phyloP scores from a whole-genome alignment of 92 coral and sea anemone genomes.

The Diadumene lineata region DNA sequence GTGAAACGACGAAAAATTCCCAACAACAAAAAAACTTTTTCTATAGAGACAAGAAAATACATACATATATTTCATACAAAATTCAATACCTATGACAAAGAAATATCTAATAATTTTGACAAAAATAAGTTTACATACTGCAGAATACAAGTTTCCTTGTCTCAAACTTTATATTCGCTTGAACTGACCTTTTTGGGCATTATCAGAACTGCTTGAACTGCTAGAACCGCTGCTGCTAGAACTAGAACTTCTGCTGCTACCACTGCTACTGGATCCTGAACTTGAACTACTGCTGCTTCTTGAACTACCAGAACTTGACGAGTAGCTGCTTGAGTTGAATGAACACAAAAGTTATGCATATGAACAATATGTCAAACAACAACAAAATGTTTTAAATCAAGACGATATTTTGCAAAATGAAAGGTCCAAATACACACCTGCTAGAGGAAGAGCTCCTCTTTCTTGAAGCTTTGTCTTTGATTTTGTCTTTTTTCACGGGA shows the following conservation, averaged over 20 bases:
- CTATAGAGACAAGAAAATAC: too few species aligned
- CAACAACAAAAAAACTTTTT: too few species aligned
- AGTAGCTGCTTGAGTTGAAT: slow-evolving; percentile 46
- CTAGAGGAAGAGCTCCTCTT: slow-evolving; percentile 66
- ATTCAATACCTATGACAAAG: too few species aligned
- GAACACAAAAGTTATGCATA: neutral
- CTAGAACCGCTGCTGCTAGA: slow-evolving; percentile 61
- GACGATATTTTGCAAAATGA: too few species aligned
- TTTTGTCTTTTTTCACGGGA: slow-evolving; percentile 74
- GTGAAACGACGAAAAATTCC: too few species aligned
- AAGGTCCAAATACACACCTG: slow-evolving; percentile 59
- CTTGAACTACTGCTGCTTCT: slow-evolving; percentile 83
- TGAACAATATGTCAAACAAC: neutral
- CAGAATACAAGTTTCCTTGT: too few species aligned
- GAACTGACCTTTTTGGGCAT: slow-evolving; percentile 31
- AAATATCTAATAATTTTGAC: too few species aligned
- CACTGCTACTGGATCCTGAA: slow-evolving; percentile 82
- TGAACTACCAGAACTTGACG: slow-evolving; percentile 90
- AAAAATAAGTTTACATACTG: too few species aligned
- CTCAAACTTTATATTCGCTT: neutral
- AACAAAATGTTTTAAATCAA: too few species aligned
- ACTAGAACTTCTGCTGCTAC: slow-evolving; percentile 78
- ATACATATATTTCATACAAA: too few species aligned
- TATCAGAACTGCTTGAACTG: slow-evolving; percentile 58
- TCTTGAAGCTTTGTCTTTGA: slow-evolving; percentile 46